Evolutionary conservation across 2,797 vertebrate genomes (phyloP), one percentile per base, ranked within the genome.

Genomic region (Oceanodroma leucorhoa): DNA sequence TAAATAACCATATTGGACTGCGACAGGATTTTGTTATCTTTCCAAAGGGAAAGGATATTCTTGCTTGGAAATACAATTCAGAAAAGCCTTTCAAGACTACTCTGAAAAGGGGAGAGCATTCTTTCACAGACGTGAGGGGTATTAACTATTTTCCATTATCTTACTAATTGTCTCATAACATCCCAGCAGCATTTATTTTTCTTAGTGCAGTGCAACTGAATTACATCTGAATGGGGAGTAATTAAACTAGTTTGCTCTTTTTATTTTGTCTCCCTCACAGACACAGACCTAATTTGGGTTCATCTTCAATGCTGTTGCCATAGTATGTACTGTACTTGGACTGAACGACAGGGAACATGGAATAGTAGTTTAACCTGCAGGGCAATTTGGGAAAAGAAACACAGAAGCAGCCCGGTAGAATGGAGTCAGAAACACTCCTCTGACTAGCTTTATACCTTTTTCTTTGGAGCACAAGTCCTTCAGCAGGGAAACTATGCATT

Each of bases 131-230:
- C 82, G 76, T 19, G 62, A 92, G 54, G 55, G 32, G n/a, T 88
- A 94, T 96, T 96, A 94, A 95, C 72, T 72, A 84, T 93, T 95
- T 93, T 66, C 93, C 73, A 83, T 96, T 97, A 94, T 89, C 89
- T 85, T 91, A 66, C 91, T 94, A 94, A 94, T 95, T 88, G 93
- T 88, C 90, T 93, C 66, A 32, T 91, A 95, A 94, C 89, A 93
- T 83, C 84, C 69, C 69, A 94, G 57, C 62, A 95, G 79, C 40
- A 30, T 91, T 96, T 96, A 86, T 94, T 94, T 95, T 94, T 90
- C 85, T 87, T 82, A 90, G 80, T 79, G 89, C 70, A 79, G 43
- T 70, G 67, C 70, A 88, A 91, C 72, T 79, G 87, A 95, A 97
- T 96, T 96, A 94, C 93, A 57, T 93, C 66, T 82, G 80, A 94